A percentile compares a stretch with the other conserved stretches of the same genome.
phyloP scores from a whole-genome alignment of 2,888 invertebrate genomes.

The Hipparchia semele region DNA sequence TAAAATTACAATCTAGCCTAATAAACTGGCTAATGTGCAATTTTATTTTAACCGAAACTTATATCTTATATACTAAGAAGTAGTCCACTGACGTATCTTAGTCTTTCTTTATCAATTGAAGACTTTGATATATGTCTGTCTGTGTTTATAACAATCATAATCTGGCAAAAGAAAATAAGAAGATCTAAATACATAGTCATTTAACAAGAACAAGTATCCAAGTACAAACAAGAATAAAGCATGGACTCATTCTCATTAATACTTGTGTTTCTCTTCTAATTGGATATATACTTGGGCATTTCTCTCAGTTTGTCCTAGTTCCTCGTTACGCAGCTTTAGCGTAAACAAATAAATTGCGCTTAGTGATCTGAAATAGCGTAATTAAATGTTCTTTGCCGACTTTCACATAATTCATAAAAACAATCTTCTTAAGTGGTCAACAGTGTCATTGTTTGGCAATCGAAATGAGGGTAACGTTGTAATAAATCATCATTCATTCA shows the following conservation, averaged over 20 bases:
- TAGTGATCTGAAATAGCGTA: constrained; percentile 33
- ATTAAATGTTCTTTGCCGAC: constrained; percentile 23
- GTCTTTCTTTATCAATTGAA: too few relatives aligned
- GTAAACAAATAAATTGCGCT: constrained; percentile 65
- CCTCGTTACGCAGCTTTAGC: constrained; percentile 48
- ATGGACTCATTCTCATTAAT: constrained; percentile 52
- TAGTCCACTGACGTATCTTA: too few relatives aligned
- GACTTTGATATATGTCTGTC: too few relatives aligned
- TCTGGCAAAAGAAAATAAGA: too few relatives aligned
- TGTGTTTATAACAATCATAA: too few relatives aligned
- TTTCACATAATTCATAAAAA: constrained; percentile 12
- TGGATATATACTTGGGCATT: constrained; percentile 56
- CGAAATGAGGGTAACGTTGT: too few relatives aligned
- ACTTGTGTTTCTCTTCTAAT: constrained; percentile 55
- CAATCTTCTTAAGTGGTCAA: constrained; percentile 8
- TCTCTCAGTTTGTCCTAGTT: constrained; percentile 51
- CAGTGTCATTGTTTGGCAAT: background rate
- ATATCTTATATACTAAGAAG: too few relatives aligned
- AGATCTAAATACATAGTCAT: background rate
- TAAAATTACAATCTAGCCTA: too few relatives aligned
- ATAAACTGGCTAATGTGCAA: too few relatives aligned
- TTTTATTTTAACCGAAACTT: too few relatives aligned
- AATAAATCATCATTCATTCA: too few relatives aligned
- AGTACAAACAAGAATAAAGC: constrained; percentile 36
- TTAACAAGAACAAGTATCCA: background rate